These are phyloP conservation scores for Exocentrus adspersus DNA, from an alignment of 2,888 invertebrate species.

Conservation along the genomic window DNA sequence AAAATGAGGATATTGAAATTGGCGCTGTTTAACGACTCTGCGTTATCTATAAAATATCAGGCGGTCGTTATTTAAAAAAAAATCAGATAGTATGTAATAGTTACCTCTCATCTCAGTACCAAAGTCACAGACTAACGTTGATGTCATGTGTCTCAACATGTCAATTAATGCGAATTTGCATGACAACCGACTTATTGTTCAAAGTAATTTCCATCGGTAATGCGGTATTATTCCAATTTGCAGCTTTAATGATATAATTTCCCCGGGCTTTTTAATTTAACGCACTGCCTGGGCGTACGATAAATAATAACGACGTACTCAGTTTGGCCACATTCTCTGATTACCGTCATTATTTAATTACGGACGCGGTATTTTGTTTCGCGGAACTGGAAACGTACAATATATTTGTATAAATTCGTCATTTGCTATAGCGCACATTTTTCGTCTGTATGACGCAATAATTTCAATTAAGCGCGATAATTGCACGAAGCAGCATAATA, in stretches of 20 bases:
- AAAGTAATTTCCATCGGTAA: background rate
- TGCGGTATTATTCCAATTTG: background rate
- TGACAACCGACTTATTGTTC: background rate
- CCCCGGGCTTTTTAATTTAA: background rate
- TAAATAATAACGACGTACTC: background rate
- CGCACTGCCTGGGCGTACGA: background rate
- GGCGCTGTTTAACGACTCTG: background rate
- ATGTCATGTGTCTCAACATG: background rate
- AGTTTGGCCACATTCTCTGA: background rate
- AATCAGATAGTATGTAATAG: too few species aligned
- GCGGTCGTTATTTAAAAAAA: too few species aligned
- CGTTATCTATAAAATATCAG: too few species aligned
- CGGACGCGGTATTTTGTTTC: background rate
- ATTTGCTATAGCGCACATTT: too few species aligned
- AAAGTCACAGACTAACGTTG: background rate
- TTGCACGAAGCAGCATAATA: constrained; percentile 31
- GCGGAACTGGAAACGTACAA: too few species aligned
- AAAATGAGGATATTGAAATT: background rate
- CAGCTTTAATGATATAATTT: background rate
- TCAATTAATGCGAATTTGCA: background rate
- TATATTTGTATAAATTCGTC: too few species aligned
- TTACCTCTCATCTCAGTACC: too few species aligned
- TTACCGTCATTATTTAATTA: background rate
- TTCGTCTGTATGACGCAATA: constrained; percentile 6
- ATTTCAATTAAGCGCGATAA: constrained; percentile 37